Evolutionary conservation across 2,888 invertebrate species (phyloP).

Genomic region (Trissolcus japonicus): DNA sequence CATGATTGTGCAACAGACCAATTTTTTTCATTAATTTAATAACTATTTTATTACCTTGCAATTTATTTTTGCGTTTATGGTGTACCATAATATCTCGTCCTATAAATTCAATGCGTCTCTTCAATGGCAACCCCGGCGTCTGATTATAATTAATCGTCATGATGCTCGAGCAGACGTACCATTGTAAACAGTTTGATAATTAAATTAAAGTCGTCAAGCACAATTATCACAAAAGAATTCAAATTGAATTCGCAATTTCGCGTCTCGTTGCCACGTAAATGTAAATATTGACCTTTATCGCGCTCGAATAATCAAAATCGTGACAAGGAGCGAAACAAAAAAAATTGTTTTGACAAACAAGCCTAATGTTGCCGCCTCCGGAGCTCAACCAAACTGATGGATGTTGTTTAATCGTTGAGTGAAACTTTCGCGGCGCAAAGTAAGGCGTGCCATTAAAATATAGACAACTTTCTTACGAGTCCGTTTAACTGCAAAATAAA

Average conservation of each 20-base stretch:
- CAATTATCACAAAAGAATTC: neutral
- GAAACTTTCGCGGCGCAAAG: conserved; percentile 27
- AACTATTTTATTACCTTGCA: too few species aligned
- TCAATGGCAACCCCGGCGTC: neutral
- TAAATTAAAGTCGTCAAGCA: neutral
- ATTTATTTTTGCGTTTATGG: too few species aligned
- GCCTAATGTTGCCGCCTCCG: neutral
- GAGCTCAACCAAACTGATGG: conserved; percentile 15
- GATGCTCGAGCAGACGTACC: neutral
- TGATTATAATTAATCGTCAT: neutral
- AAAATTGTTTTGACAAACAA: too few species aligned
- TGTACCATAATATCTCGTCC: neutral
- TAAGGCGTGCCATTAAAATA: conserved; percentile 28
- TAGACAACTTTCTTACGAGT: conserved; percentile 49
- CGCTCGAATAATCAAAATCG: neutral
- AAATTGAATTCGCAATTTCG: too few species aligned
- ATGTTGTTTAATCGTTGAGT: conserved; percentile 34
- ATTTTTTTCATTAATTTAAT: too few species aligned
- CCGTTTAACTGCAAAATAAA: conserved; percentile 53
- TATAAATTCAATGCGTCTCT: neutral
- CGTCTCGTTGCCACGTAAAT: neutral
- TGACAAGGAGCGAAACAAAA: neutral
- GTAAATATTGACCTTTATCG: neutral
- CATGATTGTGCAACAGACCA: too few species aligned
- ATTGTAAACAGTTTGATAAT: neutral